Conservation (phyloP, 2,888 invertebrate genomes). For the Ferrisia virgata region DNA sequence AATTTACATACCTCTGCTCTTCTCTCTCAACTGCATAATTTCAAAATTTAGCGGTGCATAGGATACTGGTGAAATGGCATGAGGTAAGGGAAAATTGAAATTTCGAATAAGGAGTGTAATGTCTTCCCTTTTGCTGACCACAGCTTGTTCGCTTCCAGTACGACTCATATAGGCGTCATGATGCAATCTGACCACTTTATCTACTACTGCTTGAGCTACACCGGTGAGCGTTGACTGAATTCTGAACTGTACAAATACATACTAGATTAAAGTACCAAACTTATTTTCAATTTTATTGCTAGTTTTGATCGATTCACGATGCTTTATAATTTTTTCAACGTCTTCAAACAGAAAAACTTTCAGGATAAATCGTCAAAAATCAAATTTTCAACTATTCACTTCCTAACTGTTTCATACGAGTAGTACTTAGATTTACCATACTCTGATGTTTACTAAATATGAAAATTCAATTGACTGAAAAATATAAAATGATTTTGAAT, state of each 20-base stretch:
- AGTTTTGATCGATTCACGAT: not conserved
- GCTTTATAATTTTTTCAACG: no score
- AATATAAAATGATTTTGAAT: no score
- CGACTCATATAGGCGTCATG: conserved; percentile 69
- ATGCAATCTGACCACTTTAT: conserved; percentile 79
- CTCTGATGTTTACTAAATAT: no score
- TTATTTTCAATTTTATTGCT: not conserved
- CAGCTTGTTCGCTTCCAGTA: conserved; percentile 50
- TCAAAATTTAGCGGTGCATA: not conserved
- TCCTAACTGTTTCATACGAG: no score
- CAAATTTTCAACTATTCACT: no score
- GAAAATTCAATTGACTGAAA: no score
- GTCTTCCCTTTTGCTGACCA: conserved; percentile 68
- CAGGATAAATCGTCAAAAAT: no score
- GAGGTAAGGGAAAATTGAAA: conserved; percentile 74
- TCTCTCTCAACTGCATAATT: not conserved
- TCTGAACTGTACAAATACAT: conserved; percentile 70
- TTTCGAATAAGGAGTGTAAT: conserved; percentile 81
- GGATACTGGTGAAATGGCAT: conserved; percentile 43
- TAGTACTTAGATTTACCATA: no score
- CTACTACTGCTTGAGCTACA: conserved; percentile 81
- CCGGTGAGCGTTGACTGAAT: conserved; percentile 73
- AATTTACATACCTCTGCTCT: not conserved
- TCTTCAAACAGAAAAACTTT: no score
- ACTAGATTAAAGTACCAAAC: no score